Evolutionary conservation across 2,797 vertebrate genomes (phyloP).

Genomic region (Tarsius wallacei): DNA sequence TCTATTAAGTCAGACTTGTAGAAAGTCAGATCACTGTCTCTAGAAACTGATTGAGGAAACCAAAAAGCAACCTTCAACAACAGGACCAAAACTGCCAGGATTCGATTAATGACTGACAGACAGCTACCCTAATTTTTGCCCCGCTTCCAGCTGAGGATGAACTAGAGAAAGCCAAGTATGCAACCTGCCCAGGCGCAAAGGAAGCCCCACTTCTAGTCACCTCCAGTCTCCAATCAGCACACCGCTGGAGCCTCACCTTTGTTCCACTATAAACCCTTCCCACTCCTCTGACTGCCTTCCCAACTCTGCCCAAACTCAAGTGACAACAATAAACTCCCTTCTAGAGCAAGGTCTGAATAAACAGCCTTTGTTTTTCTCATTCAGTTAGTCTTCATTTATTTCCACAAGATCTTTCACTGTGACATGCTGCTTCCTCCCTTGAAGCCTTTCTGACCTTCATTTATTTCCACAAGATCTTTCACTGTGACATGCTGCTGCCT

Average conservation of each 20-base stretch:
- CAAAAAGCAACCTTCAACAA: background rate
- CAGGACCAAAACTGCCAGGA: background rate
- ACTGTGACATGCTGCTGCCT: background rate
- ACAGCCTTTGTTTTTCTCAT: background rate
- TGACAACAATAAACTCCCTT: background rate
- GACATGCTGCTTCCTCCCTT: background rate
- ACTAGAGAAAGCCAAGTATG: background rate
- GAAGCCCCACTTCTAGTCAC: background rate
- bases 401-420: background rate
- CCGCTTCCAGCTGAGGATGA: background rate
- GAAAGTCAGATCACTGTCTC: background rate
- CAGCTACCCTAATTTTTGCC: background rate
- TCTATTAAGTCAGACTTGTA: background rate
- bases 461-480: conserved; percentile 31
- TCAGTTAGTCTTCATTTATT: background rate
- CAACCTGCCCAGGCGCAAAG: background rate
- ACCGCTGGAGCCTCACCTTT: background rate
- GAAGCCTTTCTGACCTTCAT: background rate
- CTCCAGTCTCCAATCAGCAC: background rate
- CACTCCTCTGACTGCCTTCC: background rate
- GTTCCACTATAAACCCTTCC: background rate
- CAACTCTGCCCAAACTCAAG: background rate
- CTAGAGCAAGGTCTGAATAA: background rate
- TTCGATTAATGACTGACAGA: background rate
- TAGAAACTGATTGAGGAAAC: background rate